Percentiles rank a stretch among this genome's conserved stretches.
phyloP scores from a whole-genome alignment of 2,113 vertebrate species.

The Corythornis vintsioides region DNA sequence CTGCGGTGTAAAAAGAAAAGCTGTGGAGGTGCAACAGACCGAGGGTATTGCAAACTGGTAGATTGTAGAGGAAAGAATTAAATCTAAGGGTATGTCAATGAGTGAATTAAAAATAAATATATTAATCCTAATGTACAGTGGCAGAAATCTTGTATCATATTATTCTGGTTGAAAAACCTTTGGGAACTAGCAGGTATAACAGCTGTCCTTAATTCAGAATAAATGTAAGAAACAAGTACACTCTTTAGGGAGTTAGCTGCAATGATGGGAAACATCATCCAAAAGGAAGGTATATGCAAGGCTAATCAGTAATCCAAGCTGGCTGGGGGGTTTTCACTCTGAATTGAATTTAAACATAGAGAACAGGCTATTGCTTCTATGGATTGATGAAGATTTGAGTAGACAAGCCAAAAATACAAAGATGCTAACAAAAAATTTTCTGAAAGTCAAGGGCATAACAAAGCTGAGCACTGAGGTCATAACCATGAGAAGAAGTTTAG shows the following conservation, averaged over 20 bases:
- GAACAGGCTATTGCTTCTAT: neutral
- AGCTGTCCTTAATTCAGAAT: conserved; percentile 16
- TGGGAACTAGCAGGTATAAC: neutral
- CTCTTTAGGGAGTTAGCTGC: neutral
- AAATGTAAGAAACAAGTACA: neutral
- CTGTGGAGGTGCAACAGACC: neutral
- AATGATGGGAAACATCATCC: neutral
- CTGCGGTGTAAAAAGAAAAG: neutral
- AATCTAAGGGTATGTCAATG: conserved; percentile 10
- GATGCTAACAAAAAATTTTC: neutral
- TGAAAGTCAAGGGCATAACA: neutral
- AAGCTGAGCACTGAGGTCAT: neutral
- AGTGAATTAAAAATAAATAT: conserved; percentile 13
- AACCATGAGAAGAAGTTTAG: neutral
- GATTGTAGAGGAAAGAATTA: neutral
- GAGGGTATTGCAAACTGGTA: neutral
- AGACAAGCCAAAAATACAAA: neutral
- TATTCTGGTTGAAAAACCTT: neutral
- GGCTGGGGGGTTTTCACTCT: neutral
- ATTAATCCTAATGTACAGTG: neutral
- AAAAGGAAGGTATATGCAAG: neutral
- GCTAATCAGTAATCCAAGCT: neutral
- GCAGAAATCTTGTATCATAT: neutral
- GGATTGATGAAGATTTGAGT: neutral
- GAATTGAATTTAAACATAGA: neutral